These are phyloP conservation scores for Dorcus hopei DNA, from an alignment of 2,888 invertebrate species.

Conservation along the genomic window DNA sequence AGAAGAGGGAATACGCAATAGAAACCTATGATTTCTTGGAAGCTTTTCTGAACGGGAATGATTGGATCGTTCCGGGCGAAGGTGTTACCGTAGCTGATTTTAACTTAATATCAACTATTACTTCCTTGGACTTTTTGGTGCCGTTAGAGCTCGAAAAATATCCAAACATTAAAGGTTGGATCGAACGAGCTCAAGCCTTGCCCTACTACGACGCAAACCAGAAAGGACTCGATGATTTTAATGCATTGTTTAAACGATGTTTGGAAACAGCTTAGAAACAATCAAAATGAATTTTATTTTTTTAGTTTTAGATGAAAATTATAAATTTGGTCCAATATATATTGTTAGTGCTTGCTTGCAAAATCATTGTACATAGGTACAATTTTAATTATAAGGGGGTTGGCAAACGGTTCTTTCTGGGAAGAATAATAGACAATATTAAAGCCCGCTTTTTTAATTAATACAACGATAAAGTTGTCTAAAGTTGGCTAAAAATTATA, in stretches of 20 bases:
- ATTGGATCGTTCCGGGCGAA: constrained; percentile 52
- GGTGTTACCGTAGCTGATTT: constrained; percentile 56
- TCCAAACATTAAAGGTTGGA: constrained; percentile 38
- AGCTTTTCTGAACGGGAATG: constrained; percentile 47
- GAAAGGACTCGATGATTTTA: constrained; percentile 19
- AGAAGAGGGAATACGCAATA: neutral
- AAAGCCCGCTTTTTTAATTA: too few relatives aligned
- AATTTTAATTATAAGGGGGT: too few relatives aligned
- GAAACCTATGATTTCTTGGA: constrained; percentile 53
- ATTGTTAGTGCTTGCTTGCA: too few relatives aligned
- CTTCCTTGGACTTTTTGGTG: constrained; percentile 37
- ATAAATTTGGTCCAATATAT: too few relatives aligned
- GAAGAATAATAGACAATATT: too few relatives aligned
- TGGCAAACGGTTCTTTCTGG: too few relatives aligned
- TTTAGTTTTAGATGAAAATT: too few relatives aligned
- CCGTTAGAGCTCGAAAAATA: constrained; percentile 40
- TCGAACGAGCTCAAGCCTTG: constrained; percentile 34
- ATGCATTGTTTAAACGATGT: constrained; percentile 3
- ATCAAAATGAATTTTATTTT: too few relatives aligned
- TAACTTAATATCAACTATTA: constrained; percentile 44
- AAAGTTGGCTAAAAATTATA: too few relatives aligned
- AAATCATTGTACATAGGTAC: too few relatives aligned
- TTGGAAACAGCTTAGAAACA: too few relatives aligned
- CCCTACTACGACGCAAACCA: constrained; percentile 28
- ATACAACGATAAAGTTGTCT: too few relatives aligned